phyloP scores from a whole-genome alignment of 2,113 vertebrate species.

The Hemichromis elongatus region DNA sequence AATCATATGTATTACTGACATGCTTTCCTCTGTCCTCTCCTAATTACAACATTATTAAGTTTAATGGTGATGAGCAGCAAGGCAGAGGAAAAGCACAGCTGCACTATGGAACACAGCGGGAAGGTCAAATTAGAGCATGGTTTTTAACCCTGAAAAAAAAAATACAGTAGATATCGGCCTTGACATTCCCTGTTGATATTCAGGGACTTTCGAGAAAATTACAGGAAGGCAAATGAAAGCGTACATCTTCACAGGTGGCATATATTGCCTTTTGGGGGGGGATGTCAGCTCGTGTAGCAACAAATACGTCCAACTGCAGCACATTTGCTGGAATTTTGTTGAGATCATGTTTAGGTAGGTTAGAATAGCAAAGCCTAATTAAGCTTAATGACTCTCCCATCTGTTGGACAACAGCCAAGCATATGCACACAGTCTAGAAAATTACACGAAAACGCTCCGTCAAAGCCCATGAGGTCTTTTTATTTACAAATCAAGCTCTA shows the following conservation, averaged over 20 bases:
- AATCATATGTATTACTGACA: slow-evolving; percentile 11
- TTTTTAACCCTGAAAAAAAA: neutral
- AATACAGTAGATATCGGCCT: neutral
- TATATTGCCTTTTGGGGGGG: neutral
- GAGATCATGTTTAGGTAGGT: neutral
- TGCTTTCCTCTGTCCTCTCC: neutral
- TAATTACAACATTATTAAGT: slow-evolving; percentile 32
- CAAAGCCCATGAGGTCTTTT: neutral
- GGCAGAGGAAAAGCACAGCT: neutral
- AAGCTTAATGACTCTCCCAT: slow-evolving; percentile 14
- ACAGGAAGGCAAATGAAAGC: neutral
- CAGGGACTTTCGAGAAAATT: neutral
- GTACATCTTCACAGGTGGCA: neutral
- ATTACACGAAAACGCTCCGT: neutral
- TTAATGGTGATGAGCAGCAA: neutral
- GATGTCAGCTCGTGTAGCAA: neutral
- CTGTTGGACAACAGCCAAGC: slow-evolving; percentile 11
- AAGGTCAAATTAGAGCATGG: neutral
- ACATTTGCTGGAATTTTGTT: neutral
- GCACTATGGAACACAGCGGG: neutral
- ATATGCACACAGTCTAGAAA: neutral
- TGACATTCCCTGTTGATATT: neutral
- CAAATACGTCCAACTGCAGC: neutral
- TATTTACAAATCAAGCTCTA: neutral
- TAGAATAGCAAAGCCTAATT: slow-evolving; percentile 19